Evolutionary conservation across 2,888 invertebrate genomes (phyloP).

Genomic region (Shargacucullia verbasci): DNA sequence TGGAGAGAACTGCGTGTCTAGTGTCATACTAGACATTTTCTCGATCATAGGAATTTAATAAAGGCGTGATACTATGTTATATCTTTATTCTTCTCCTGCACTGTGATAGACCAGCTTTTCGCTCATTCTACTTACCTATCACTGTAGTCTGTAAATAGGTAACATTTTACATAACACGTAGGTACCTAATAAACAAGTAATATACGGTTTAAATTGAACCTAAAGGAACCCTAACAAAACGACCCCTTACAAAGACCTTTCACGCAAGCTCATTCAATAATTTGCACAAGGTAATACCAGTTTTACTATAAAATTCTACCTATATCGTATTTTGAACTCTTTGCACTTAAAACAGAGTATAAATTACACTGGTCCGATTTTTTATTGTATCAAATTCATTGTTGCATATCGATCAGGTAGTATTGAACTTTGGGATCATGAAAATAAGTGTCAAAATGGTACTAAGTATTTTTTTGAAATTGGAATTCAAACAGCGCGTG

Average conservation of each 20-base stretch:
- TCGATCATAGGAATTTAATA: too few relatives aligned
- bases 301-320: slow-evolving; percentile 23
- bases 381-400: slow-evolving; percentile 20
- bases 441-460: not conserved
- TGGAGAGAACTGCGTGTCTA: too few relatives aligned
- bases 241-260: slow-evolving; percentile 47
- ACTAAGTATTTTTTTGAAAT: slow-evolving; percentile 10
- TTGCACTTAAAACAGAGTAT: fast-evolving
- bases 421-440: fast-evolving
- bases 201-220: not conserved
- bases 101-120: too few relatives aligned
- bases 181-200: not conserved
- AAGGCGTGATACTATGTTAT: too few relatives aligned
- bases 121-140: too few relatives aligned
- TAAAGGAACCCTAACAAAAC: slow-evolving; percentile 30
- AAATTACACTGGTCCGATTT: slow-evolving; percentile 17
- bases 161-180: too few relatives aligned
- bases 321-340: slow-evolving; percentile 42
- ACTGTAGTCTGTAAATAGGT: too few relatives aligned
- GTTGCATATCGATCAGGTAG: not conserved
- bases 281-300: slow-evolving; percentile 64
- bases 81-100: too few relatives aligned
- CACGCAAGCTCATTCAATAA: slow-evolving; percentile 71
- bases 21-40: too few relatives aligned
- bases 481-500: slow-evolving; percentile 73